These are phyloP conservation scores for Hiodon tergisus DNA, from an alignment of 2,113 vertebrate genomes.

Conservation along the genomic window DNA sequence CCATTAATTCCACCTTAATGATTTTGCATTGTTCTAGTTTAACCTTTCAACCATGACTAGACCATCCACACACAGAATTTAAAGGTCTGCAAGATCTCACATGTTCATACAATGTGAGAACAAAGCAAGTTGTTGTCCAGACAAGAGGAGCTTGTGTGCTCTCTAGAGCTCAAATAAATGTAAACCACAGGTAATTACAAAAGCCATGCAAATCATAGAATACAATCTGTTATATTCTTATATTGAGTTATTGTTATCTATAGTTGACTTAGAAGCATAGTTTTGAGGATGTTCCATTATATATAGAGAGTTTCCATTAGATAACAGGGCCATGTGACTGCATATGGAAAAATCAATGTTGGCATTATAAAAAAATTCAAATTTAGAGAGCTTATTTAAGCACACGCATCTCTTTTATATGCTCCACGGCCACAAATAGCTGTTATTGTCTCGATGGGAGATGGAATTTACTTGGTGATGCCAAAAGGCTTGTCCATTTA, in stretches of 20 bases:
- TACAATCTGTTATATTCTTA: background rate
- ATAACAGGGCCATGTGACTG: background rate
- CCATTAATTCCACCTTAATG: too few relatives aligned
- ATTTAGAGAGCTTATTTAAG: background rate
- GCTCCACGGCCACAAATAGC: slow-evolving; percentile 7
- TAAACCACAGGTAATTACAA: too few relatives aligned
- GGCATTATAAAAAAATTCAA: background rate
- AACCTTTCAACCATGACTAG: too few relatives aligned
- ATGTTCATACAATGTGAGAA: too few relatives aligned
- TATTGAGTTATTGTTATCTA: background rate
- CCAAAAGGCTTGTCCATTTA: background rate
- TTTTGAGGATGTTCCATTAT: background rate
- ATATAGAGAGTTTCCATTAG: background rate
- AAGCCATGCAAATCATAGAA: too few relatives aligned
- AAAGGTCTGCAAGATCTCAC: too few relatives aligned
- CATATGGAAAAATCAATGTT: background rate
- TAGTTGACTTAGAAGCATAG: background rate
- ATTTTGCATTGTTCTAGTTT: too few relatives aligned
- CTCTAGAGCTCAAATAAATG: too few relatives aligned
- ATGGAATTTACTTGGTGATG: background rate
- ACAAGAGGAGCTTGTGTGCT: too few relatives aligned
- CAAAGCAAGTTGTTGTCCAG: too few relatives aligned
- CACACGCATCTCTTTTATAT: background rate
- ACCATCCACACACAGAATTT: too few relatives aligned
- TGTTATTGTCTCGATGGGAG: background rate